Conservation (phyloP, 2,888 invertebrate species). For the Erannis defoliaria region DNA sequence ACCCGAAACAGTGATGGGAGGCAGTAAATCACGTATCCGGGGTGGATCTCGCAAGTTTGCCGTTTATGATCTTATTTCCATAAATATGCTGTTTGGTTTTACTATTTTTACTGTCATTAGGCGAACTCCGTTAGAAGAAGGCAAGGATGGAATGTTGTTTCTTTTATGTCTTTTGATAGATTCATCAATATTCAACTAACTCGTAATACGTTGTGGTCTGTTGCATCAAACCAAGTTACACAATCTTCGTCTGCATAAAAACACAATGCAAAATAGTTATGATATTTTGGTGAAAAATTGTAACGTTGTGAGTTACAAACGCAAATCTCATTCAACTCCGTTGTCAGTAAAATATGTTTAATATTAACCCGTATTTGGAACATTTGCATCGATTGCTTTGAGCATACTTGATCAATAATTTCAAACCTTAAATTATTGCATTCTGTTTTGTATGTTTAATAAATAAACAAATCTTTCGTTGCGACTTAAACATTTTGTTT, state of each 20-base stretch:
- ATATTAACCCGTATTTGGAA: too few species aligned
- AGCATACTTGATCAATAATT: constrained; percentile 7
- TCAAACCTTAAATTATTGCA: too few species aligned
- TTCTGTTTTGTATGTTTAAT: too few species aligned
- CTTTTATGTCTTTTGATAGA: constrained; percentile 2
- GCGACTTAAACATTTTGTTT: not conserved
- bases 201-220: not conserved
- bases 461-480: not conserved
- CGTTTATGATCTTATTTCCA: constrained; percentile 30
- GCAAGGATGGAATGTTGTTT: constrained; percentile 1
- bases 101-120: constrained; percentile 31
- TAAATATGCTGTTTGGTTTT: constrained; percentile 30
- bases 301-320: too few species aligned
- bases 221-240: too few species aligned
- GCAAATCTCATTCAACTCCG: too few species aligned
- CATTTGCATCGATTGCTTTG: too few species aligned
- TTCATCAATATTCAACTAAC: not conserved
- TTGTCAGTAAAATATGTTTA: too few species aligned
- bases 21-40: constrained; percentile 49
- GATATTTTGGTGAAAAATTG: too few species aligned
- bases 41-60: constrained; percentile 29
- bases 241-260: too few species aligned
- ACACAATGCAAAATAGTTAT: too few species aligned
- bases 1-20: constrained; percentile 55
- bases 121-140: constrained; percentile 9